Evolutionary conservation across 1,140 invertebrate genomes (phyloP).

Genomic region (Euura lappo): DNA sequence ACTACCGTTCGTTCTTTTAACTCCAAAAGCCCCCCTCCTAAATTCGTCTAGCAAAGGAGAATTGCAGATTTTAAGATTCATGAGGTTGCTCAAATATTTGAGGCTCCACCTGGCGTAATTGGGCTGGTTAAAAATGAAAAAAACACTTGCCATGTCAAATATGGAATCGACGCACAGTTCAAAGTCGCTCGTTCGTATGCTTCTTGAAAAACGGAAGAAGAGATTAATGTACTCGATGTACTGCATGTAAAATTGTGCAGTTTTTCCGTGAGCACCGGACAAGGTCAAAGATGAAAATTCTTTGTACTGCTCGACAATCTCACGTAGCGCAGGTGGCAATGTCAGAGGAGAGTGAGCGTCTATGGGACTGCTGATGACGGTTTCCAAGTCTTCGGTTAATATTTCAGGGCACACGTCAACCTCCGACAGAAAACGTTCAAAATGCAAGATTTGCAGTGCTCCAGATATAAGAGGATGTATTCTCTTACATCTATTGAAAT

Average conservation of each 20-base stretch:
- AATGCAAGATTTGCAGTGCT: constrained; percentile 43
- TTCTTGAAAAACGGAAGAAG: constrained; percentile 33
- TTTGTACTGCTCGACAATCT: constrained; percentile 20
- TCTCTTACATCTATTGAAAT: constrained; percentile 55
- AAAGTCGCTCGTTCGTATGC: constrained; percentile 36
- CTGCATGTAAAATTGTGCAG: constrained; percentile 40
- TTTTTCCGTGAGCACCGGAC: constrained; percentile 38
- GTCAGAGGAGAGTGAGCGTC: too few relatives aligned
- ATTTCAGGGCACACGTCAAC: constrained; percentile 19
- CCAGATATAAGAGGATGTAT: constrained; percentile 45
- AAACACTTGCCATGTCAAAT: constrained; percentile 36
- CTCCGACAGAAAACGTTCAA: constrained; percentile 38
- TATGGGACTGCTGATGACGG: too few relatives aligned
- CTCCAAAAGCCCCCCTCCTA: too few relatives aligned
- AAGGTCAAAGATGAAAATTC: constrained; percentile 25
- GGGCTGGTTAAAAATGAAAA: constrained; percentile 41
- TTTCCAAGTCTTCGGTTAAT: constrained; percentile 12
- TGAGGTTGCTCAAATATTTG: constrained; percentile 31
- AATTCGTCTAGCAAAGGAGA: too few relatives aligned
- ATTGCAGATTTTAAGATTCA: constrained; percentile 30
- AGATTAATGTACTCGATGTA: constrained; percentile 34
- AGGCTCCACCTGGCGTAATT: constrained; percentile 42
- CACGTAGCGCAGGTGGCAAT: too few relatives aligned
- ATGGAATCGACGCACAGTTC: constrained; percentile 35
- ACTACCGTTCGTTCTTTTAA: too few relatives aligned